Evolutionary conservation across 2,888 invertebrate species (phyloP), one percentile per base, ranked within the genome.

Genomic region (Crematogaster levior): DNA sequence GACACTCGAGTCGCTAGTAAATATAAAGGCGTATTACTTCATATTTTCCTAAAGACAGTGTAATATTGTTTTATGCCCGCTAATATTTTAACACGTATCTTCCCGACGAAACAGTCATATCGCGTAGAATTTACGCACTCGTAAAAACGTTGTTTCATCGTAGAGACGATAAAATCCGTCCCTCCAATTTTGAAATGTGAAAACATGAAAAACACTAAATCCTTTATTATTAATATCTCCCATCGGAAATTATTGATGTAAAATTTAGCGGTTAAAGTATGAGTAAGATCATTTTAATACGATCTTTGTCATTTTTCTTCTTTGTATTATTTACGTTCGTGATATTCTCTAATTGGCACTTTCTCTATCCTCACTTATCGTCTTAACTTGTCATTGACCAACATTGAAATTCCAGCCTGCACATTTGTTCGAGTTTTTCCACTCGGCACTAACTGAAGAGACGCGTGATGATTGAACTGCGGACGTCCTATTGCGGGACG

Each of bases 51-150:
- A 37, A 68, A 48, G 66, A 30, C 6, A 18, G 12, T 34, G 70
- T 40, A 77, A 77, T 56, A 56, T 53, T 34, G 70, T 56, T 77
- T 68, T 77, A 68, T 21, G 43, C 24, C 10, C 24, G 70, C 43
- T 70, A 70, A 70, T 70, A 70, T 56, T 51, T 18, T 40, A 34
- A 70, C 34, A 40, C 24, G 70, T 77, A 30, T n/a, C 34, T 61
- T 24, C 7, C 40, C n/a, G 27, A 21, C 27, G 10, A 5, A 46
- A 65, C 51, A 51, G 1, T 24, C 24, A 10, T 60, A 18, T n/a
- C 65, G 48, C 51, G 37, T 15, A 27, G 37, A 75, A 37, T 46
- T 37, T n/a, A 27, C 24, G 5, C 40, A 5, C 10, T 21, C 68
- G 30, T 77, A 53, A 75, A 65, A 51, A 40, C 15, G 12, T 24